These are phyloP conservation scores for Hippopotamus amphibius DNA, from an alignment of 2,113 vertebrate genomes.

Conservation along the genomic window DNA sequence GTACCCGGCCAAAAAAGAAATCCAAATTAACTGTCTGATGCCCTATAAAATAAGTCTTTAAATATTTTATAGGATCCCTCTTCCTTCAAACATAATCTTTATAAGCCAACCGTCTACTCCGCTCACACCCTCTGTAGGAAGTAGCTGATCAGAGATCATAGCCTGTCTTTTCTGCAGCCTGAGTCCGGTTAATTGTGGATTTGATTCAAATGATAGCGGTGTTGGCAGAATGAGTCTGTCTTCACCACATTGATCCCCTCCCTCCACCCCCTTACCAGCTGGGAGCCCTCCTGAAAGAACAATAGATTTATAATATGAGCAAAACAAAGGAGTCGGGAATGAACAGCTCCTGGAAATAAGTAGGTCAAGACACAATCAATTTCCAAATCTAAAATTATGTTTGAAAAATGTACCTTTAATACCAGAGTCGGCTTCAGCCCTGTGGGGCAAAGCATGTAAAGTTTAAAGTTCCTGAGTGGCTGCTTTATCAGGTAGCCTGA, in stretches of 20 bases:
- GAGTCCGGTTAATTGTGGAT: slow-evolving; percentile 57
- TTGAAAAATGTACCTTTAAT: slow-evolving; percentile 82
- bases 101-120: neutral
- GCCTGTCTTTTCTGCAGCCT: slow-evolving; percentile 46
- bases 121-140: neutral
- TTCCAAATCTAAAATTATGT: slow-evolving; percentile 85
- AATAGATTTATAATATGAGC: slow-evolving; percentile 73
- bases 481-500: slow-evolving; percentile 80
- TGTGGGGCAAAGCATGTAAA: slow-evolving; percentile 67
- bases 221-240: neutral
- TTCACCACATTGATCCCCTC: slow-evolving; percentile 50
- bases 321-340: slow-evolving; percentile 73
- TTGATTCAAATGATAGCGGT: neutral
- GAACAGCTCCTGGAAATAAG: slow-evolving; percentile 78
- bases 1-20: neutral
- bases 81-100: neutral
- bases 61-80: neutral
- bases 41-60: neutral
- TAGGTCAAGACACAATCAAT: slow-evolving; percentile 81
- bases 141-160: neutral
- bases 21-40: neutral
- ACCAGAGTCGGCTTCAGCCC: slow-evolving; percentile 66
- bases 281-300: slow-evolving; percentile 77
- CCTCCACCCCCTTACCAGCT: slow-evolving; percentile 40
- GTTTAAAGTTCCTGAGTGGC: slow-evolving; percentile 73